Base-by-base conservation (phyloP, 2,797 vertebrate genomes). In the Acipenser ruthenus region DNA sequence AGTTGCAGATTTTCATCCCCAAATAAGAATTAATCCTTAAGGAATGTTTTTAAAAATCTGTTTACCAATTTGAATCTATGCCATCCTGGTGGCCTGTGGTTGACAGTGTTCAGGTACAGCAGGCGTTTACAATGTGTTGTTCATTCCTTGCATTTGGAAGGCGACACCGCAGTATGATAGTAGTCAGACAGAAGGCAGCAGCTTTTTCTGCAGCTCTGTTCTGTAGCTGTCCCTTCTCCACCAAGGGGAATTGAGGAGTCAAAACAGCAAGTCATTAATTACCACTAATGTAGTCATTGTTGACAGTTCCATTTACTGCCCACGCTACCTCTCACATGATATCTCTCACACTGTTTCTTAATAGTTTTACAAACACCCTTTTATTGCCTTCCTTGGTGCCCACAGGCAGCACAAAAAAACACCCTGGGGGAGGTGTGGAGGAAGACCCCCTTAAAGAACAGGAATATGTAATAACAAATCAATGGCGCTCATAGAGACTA, bases 191-290 rank as follows among this genome's bases (percentile, higher is more conserved):
- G 23, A 10, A 55, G 7, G 11, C 52, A 55, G 23, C 23, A 37
- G 23, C 23, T 37, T 37, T 3, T 37, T 12, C 18, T 56, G 18
- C 37, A 52, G 10, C 18, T 7, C 10, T 37, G 23, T 37, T 37
- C 23, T 37, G 13, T 47, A 58, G 7, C 12, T 15, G 10, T 15
- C 8, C 13, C 11, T 10, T 49, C 12, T 65, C 49, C 53, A 59
- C 52, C 47, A 9, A 6, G 37, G n/a, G 52, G 64, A 8, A 48
- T n/a, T 8, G 11, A 23, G 8, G 23, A 37, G 64, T 48, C 8
- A 48, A 48, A 15, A 13, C 11, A 48, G 64, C 18, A 50, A 50
- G 63, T 50, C 65, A 65, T 59, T 49, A 50, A 66, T 59, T 13
- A 55, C 8, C 6, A 48, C 9, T 56, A 3, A 65, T 58, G 7